Conservation (phyloP, 2,113 vertebrate genomes). For the Colinus virginianus region DNA sequence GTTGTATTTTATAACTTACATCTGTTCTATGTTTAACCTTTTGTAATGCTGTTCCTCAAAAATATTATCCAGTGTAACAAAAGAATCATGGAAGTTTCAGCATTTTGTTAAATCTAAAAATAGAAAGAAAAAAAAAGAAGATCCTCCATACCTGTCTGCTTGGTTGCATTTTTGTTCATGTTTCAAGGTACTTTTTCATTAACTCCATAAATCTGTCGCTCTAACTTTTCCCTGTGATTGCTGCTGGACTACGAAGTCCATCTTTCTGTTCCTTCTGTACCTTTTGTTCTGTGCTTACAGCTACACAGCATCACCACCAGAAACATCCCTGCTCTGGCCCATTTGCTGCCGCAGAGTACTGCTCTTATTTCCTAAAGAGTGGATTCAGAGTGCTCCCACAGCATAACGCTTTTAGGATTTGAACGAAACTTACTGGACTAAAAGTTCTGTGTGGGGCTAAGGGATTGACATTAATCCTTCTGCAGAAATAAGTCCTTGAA, state of each 20-base stretch:
- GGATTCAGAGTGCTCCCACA: neutral
- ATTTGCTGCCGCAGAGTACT: constrained; percentile 51
- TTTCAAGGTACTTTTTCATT: constrained; percentile 19
- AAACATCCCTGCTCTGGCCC: constrained; percentile 1
- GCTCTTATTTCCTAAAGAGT: constrained; percentile 40
- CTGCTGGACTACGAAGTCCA: constrained; percentile 33
- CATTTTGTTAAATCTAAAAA: constrained; percentile 66
- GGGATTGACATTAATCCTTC: neutral
- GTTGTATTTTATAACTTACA: constrained; percentile 98
- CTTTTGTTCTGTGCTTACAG: constrained; percentile 29
- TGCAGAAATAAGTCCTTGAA: neutral
- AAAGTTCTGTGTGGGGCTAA: neutral
- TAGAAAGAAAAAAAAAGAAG: neutral
- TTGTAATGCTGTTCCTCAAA: constrained; percentile 93
- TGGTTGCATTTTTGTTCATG: constrained; percentile 36
- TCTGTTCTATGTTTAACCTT: constrained; percentile 99
- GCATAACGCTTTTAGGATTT: constrained; percentile 4
- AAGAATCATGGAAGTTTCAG: constrained; percentile 82
- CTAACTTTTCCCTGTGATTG: constrained; percentile 38
- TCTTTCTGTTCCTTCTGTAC: neutral
- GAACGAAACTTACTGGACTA: neutral
- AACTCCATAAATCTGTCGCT: constrained; percentile 57
- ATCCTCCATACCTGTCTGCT: constrained; percentile 17
- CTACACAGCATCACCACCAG: constrained; percentile 12
- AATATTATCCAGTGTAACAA: constrained; percentile 90